phyloP scores from a whole-genome alignment of 1,140 invertebrate genomes.

The Drosophila pectinifera region DNA sequence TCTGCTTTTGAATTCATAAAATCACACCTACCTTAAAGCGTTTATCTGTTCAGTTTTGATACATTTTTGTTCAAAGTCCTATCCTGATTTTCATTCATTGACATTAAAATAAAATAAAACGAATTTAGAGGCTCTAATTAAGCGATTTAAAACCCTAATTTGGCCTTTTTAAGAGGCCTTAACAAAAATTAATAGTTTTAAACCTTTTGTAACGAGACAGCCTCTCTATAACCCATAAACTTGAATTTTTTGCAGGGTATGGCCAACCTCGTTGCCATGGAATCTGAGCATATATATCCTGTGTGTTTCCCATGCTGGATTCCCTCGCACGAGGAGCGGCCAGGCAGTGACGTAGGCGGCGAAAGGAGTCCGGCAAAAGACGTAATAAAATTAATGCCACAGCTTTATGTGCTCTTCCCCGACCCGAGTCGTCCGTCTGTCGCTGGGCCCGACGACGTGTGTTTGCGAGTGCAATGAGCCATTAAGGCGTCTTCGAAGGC shows the following conservation, averaged over 20 bases:
- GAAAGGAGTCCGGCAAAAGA: constrained; percentile 49
- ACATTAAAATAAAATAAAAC: background rate
- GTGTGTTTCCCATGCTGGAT: background rate
- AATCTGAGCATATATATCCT: background rate
- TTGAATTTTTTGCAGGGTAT: background rate
- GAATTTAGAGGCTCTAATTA: background rate
- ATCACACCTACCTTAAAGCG: too few relatives aligned
- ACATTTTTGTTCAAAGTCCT: background rate
- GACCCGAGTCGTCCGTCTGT: constrained; percentile 2
- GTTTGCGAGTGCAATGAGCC: constrained; percentile 60
- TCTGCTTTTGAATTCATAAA: too few relatives aligned
- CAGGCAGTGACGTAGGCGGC: constrained; percentile 42
- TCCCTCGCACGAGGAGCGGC: constrained; percentile 24
- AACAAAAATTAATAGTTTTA: background rate
- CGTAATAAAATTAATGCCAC: constrained; percentile 72
- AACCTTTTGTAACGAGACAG: background rate
- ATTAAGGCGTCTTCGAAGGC: constrained; percentile 60
- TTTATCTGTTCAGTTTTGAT: background rate
- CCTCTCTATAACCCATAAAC: background rate
- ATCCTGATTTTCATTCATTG: background rate
- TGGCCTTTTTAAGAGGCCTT: background rate
- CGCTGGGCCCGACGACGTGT: constrained; percentile 9
- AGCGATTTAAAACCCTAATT: background rate
- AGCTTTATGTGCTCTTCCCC: constrained; percentile 45
- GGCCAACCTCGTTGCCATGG: background rate